phyloP scores from a whole-genome alignment of 2,797 vertebrate species.

The Triplophysa bombifrons region DNA sequence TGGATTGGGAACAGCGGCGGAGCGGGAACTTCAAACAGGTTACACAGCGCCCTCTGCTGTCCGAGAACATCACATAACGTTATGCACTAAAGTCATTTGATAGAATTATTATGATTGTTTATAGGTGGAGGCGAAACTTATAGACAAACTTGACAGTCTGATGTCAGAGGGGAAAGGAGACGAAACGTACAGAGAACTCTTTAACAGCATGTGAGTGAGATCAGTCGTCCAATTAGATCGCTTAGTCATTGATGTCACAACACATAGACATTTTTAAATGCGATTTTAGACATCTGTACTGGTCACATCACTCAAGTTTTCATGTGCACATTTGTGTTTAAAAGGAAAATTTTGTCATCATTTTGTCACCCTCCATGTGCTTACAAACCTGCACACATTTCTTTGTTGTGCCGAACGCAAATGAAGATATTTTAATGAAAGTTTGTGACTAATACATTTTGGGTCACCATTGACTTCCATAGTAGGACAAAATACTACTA shows the following conservation, averaged over 20 bases:
- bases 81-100: background rate
- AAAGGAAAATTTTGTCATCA: no score
- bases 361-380: no score
- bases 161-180: conserved; percentile 99
- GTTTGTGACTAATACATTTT: no score
- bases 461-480: no score
- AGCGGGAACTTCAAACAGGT: conserved; percentile 99
- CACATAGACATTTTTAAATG: background rate
- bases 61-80: background rate
- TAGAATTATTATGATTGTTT: conserved; percentile 26
- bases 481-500: no score
- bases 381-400: no score
- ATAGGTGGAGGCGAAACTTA: conserved; percentile 97
- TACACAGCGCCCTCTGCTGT: conserved; percentile 52
- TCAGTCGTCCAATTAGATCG: background rate
- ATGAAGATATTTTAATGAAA: no score
- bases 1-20: conserved; percentile 98
- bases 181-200: conserved; percentile 94
- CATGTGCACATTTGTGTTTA: background rate
- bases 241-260: no score
- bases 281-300: background rate
- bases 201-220: conserved; percentile 82
- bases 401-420: no score
- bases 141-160: conserved; percentile 98
- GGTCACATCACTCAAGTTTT: background rate